Evolutionary conservation across 2,888 invertebrate species (phyloP), one percentile per base, ranked within the genome.

Genomic region (Microplitis manilae): DNA sequence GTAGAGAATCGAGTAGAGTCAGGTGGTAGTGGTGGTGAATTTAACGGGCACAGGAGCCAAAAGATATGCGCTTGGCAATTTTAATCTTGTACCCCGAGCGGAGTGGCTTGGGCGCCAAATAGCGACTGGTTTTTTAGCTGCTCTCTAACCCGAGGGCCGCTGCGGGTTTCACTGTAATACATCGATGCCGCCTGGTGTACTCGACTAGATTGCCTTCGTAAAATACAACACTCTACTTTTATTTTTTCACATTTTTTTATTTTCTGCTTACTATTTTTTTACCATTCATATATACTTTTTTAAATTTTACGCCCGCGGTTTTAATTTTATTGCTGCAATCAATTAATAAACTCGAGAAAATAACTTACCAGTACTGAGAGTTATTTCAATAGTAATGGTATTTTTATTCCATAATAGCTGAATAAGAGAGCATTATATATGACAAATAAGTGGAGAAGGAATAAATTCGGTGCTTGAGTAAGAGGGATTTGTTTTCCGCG

Each of bases 131-230:
- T 50, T 50, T 50, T 50, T 50, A 50, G 50, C 50, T 13, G 69
- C 30, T 15, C 38, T 41, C 17, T 62, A 69, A 68, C 75, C 61
- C 41, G 38, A 72, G 61, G 68, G 73, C 68, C 64, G 64, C n/a
- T 73, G 60, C 20, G 50, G 65, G 59, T 77, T 70, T 68, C 50
- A 73, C 70, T 40, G 69, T 77, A 74, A 77, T 77, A 40, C 74
- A 77, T 77, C 73, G 74, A 77, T 77, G 77, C 70, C 38, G 41
- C 69, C 74, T 50, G 50, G 60, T 70, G 64, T 77, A 77, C 74
- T 74, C 70, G 77, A 74, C 73, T 77, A 77, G 70, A 74, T 77
- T 74, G 70, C 77, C 64, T 60, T 64, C 20, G 65, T 69, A 70
- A 77, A 70, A 77, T 77, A 77, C 65, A 70, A 59, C 74, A 64